Conservation (phyloP, 2,113 vertebrate genomes). For the Gnathonemus echidnorhynchus region DNA sequence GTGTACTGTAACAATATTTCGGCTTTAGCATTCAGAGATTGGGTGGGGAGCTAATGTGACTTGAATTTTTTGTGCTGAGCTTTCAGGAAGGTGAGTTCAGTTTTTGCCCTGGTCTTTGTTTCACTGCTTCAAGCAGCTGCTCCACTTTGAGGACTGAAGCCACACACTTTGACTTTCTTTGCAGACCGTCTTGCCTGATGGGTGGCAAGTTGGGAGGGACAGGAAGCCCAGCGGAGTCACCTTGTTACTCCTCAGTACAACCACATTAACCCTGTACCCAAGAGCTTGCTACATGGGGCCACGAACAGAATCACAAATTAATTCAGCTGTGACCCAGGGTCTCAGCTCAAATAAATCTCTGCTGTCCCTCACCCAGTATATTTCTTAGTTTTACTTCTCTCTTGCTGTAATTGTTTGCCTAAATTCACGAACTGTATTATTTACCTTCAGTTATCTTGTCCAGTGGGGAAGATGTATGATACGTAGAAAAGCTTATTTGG, state of each 20-base stretch:
- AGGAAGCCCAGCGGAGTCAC: constrained; percentile 7
- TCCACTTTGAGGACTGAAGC: not conserved
- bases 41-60: not conserved
- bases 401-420: constrained; percentile 1
- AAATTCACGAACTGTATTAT: not conserved
- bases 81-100: not conserved
- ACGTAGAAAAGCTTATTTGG: not conserved
- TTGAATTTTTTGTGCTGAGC: not conserved
- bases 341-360: constrained; percentile 21
- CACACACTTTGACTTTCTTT: not conserved
- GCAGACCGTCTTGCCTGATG: not conserved
- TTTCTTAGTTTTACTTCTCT: not conserved
- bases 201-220: not conserved
- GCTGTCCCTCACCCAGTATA: not conserved
- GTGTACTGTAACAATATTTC: not conserved
- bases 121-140: not conserved
- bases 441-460: not conserved
- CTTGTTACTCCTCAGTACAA: constrained; percentile 25
- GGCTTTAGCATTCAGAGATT: not conserved
- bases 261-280: constrained; percentile 34
- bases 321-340: not conserved
- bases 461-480: not conserved
- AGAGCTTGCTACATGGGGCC: constrained; percentile 1
- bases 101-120: not conserved
- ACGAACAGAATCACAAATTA: constrained; percentile 20